Conservation (phyloP, 1,140 invertebrate species). For the Sitobion miscanthi region DNA sequence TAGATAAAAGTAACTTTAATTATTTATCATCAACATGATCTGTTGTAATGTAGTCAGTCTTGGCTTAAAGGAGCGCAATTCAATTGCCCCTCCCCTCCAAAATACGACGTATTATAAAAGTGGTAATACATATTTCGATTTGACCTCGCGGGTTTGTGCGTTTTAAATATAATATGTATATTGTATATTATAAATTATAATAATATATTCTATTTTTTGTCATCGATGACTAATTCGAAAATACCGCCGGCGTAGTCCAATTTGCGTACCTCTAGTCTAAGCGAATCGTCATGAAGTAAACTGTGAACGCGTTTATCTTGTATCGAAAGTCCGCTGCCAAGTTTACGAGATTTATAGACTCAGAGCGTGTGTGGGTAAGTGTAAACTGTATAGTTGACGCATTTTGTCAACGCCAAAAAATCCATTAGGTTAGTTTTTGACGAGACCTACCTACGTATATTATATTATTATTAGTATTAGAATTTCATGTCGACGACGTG, state of each 20-base stretch:
- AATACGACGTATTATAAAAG: neutral
- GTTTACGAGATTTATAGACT: neutral
- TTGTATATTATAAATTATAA: neutral
- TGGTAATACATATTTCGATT: neutral
- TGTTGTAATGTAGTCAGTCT: neutral
- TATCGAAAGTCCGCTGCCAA: neutral
- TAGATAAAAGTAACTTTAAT: neutral
- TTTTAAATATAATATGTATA: neutral
- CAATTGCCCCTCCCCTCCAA: neutral
- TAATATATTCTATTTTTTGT: neutral
- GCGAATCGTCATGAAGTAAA: neutral
- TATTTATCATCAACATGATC: neutral
- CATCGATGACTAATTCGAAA: neutral
- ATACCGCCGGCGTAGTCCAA: neutral
- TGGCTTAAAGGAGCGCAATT: neutral
- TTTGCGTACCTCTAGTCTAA: neutral
- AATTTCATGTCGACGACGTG: neutral
- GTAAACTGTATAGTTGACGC: neutral
- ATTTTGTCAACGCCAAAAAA: slow-evolving; percentile 4
- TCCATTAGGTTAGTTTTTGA: neutral
- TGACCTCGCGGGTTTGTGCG: neutral
- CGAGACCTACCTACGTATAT: neutral
- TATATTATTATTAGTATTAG: neutral
- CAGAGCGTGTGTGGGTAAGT: neutral
- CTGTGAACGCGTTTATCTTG: neutral